phyloP scores from a whole-genome alignment of 2,113 vertebrate genomes.

The Halcyon senegalensis region DNA sequence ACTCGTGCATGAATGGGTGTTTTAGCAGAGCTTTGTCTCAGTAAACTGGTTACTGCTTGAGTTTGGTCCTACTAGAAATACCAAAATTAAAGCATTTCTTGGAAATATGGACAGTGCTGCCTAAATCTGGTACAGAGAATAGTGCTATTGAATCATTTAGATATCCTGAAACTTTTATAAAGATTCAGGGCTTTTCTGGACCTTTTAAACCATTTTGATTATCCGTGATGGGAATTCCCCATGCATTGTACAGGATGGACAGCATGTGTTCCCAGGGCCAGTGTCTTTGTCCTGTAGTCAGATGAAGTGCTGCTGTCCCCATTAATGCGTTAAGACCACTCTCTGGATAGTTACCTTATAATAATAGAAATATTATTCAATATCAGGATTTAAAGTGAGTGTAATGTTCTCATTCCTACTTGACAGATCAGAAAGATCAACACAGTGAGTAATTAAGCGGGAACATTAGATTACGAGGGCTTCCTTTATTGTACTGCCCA shows the following conservation, averaged over 20 bases:
- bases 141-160: accelerated
- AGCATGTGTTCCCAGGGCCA: neutral
- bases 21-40: neutral
- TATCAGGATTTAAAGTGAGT: neutral
- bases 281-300: neutral
- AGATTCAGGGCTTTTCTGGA: neutral
- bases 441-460: constrained; percentile 23
- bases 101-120: neutral
- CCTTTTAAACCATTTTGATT: neutral
- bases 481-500: constrained; percentile 33
- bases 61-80: neutral
- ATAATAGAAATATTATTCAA: constrained; percentile 22
- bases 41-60: neutral
- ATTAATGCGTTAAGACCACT: neutral
- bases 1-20: neutral
- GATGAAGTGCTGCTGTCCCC: neutral
- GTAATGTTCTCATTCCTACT: neutral
- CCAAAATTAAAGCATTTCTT: neutral
- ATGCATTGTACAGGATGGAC: neutral
- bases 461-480: constrained; percentile 13
- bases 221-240: neutral
- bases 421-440: constrained; percentile 12
- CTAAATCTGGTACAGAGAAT: neutral
- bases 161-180: neutral
- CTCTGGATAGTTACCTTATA: neutral